Percentiles rank a stretch among this genome's conserved stretches.
Conservation (phyloP, 2,797 vertebrate species). For the Hapalemur alaotrensis region DNA sequence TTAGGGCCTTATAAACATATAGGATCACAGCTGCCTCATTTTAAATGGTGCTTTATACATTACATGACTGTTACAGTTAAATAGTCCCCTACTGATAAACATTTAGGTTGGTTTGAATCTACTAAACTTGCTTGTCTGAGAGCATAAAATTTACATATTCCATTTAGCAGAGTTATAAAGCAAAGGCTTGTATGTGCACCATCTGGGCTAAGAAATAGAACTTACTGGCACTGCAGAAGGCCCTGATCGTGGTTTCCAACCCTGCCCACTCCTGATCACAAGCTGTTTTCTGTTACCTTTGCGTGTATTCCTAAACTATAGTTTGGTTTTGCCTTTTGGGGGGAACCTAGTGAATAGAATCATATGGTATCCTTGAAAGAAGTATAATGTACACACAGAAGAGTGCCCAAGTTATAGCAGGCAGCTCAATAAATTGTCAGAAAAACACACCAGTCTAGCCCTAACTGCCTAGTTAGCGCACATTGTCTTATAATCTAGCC, state of each 20-base stretch:
- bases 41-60: neutral
- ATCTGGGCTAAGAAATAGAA: neutral
- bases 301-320: neutral
- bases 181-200: neutral
- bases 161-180: neutral
- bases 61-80: neutral
- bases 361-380: neutral
- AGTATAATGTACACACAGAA: neutral
- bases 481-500: neutral
- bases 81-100: neutral
- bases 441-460: neutral
- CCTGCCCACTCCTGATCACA: no score
- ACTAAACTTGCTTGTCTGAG: neutral
- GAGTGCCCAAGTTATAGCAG: neutral
- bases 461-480: neutral
- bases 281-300: neutral
- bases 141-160: neutral
- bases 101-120: neutral
- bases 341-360: neutral
- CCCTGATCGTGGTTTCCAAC: rapidly evolving
- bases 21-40: neutral
- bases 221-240: neutral
- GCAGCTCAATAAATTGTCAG: neutral
- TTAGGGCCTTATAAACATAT: neutral
- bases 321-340: neutral